Conservation (phyloP, 2,113 vertebrate species). For the Pteropus alecto region DNA sequence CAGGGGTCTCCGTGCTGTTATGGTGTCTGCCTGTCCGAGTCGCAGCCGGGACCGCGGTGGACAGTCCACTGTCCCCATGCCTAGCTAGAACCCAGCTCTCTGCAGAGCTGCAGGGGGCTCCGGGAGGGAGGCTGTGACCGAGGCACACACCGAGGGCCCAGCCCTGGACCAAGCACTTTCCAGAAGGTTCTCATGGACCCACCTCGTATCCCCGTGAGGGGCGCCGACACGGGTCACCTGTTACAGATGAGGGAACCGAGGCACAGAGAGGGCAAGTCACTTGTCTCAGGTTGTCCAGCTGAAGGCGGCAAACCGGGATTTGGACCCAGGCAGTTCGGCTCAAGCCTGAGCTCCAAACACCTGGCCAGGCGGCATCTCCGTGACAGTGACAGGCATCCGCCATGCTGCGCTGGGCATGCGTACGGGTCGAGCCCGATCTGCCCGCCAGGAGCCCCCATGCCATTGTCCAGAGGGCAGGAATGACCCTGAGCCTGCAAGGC, state of each 20-base stretch:
- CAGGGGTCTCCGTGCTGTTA: accelerated
- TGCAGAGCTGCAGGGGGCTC: neutral
- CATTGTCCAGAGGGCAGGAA: neutral
- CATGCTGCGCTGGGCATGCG: accelerated
- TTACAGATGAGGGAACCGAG: neutral
- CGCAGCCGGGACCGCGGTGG: accelerated
- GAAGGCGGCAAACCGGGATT: neutral
- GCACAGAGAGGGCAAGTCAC: neutral
- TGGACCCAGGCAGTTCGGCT: neutral
- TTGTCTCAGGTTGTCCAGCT: neutral
- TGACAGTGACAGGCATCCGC: accelerated
- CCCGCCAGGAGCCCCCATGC: neutral
- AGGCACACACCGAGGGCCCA: neutral
- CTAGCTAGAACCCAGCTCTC: accelerated
- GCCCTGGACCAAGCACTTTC: neutral
- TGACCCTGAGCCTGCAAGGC: accelerated
- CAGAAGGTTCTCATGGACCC: neutral
- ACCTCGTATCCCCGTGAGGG: neutral
- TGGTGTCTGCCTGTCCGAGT: too few relatives aligned
- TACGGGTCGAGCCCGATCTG: accelerated
- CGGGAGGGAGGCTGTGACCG: neutral
- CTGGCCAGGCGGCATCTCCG: too few relatives aligned
- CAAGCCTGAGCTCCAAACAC: accelerated
- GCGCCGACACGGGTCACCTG: too few relatives aligned
- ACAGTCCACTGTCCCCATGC: accelerated